phyloP scores from a whole-genome alignment of 2,888 invertebrate genomes.

The Corythucha ciliata region DNA sequence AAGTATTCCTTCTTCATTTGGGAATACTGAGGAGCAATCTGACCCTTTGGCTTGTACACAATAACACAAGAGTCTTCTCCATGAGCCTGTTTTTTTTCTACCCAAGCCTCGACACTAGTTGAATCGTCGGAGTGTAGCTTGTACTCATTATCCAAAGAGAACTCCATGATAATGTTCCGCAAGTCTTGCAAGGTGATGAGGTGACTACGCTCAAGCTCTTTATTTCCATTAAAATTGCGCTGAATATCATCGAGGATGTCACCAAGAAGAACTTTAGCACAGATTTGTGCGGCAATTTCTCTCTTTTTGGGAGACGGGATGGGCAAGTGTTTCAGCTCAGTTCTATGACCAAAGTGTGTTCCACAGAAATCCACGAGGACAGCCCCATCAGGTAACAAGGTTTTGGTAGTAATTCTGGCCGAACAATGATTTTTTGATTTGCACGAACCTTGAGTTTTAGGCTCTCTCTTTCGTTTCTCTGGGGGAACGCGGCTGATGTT shows the following conservation, averaged over 20 bases:
- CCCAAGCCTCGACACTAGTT: constrained; percentile 10
- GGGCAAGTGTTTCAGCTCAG: constrained; percentile 11
- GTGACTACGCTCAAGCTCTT: constrained; percentile 1
- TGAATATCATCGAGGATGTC: constrained; percentile 2
- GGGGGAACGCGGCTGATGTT: no score
- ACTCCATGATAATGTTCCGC: neutral
- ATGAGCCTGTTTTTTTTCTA: neutral
- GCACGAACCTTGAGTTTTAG: no score
- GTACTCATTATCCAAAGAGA: neutral
- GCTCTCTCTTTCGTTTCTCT: no score
- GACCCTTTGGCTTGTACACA: constrained; percentile 30
- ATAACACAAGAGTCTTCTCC: neutral
- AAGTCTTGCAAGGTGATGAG: constrained; percentile 11
- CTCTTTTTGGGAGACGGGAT: constrained; percentile 11
- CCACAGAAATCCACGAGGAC: neutral
- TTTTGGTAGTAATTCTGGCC: no score
- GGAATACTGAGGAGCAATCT: constrained; percentile 18
- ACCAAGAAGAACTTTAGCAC: constrained; percentile 5
- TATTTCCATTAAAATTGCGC: neutral
- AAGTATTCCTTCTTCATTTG: constrained; percentile 32
- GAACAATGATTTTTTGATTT: no score
- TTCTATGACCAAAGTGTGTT: constrained; percentile 21
- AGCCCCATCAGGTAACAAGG: neutral
- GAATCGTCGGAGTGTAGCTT: constrained; percentile 6
- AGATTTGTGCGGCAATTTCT: constrained; percentile 9